Conservation (phyloP, 2,113 vertebrate species). For the Heliornis fulica region DNA sequence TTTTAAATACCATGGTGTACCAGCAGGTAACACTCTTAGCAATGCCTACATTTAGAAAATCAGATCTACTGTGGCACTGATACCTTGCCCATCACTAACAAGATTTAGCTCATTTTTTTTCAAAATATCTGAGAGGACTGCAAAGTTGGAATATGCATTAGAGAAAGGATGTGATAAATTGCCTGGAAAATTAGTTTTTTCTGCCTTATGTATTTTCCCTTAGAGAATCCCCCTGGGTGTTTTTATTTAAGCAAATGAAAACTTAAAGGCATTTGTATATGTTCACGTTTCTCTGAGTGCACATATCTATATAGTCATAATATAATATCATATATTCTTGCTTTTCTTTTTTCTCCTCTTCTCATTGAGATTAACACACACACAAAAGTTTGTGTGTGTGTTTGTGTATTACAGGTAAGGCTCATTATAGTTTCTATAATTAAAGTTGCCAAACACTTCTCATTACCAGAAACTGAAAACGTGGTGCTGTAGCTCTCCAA, state of each 20-base stretch:
- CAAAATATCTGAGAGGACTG: not conserved
- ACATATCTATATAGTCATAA: not conserved
- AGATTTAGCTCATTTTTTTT: not conserved
- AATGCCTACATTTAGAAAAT: not conserved
- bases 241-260: conserved; percentile 17
- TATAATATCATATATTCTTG: no score
- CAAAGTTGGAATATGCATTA: not conserved
- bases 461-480: not conserved
- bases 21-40: not conserved
- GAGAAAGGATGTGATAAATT: not conserved
- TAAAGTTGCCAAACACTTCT: not conserved
- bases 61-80: not conserved
- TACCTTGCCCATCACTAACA: not conserved
- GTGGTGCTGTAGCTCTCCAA: not conserved
- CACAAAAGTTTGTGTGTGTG: not conserved
- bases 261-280: not conserved
- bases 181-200: not conserved
- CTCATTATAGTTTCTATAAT: not conserved
- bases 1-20: not conserved
- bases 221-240: not conserved
- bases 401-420: not conserved
- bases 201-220: not conserved
- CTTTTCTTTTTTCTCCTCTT: fast-evolving
- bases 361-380: not conserved
- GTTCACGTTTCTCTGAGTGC: not conserved